Percentiles rank a stretch among this genome's conserved stretches.
phyloP scores from a whole-genome alignment of 1,140 invertebrate genomes.

The Temnothorax curvispinosus region DNA sequence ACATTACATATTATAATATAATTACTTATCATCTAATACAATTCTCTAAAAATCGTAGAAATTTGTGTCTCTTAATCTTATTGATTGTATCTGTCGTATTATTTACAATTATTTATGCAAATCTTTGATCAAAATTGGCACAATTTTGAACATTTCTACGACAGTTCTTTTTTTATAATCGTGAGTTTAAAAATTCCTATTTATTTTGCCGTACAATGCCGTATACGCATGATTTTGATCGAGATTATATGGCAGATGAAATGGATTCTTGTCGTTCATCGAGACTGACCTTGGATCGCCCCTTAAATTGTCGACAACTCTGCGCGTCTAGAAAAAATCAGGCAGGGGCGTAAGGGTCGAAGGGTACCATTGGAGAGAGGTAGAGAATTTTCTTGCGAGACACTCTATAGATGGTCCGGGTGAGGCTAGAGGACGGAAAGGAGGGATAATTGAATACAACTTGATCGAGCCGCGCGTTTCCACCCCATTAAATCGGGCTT shows the following conservation, averaged over 20 bases:
- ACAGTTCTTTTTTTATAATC: background rate
- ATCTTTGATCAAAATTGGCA: too few relatives aligned
- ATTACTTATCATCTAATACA: background rate
- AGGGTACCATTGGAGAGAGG: constrained; percentile 18
- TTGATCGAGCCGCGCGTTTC: constrained; percentile 86
- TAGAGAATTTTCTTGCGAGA: constrained; percentile 70
- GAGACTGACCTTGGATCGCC: constrained; percentile 31
- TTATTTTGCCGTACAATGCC: background rate
- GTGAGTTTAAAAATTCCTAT: background rate
- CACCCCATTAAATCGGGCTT: constrained; percentile 86
- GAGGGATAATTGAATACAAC: constrained; percentile 86
- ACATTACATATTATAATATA: constrained; percentile 1
- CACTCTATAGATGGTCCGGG: constrained; percentile 72
- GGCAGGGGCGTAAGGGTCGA: background rate
- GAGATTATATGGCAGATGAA: background rate
- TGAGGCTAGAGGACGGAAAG: constrained; percentile 66
- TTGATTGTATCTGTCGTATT: background rate
- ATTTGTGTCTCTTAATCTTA: background rate
- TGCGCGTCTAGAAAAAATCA: background rate
- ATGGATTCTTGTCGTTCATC: background rate
- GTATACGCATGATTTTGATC: background rate
- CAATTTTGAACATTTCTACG: background rate
- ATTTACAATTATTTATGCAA: background rate
- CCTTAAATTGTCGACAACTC: background rate
- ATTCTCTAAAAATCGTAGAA: background rate